Conservation (phyloP, 2,797 vertebrate genomes). For the Balearica regulorum region DNA sequence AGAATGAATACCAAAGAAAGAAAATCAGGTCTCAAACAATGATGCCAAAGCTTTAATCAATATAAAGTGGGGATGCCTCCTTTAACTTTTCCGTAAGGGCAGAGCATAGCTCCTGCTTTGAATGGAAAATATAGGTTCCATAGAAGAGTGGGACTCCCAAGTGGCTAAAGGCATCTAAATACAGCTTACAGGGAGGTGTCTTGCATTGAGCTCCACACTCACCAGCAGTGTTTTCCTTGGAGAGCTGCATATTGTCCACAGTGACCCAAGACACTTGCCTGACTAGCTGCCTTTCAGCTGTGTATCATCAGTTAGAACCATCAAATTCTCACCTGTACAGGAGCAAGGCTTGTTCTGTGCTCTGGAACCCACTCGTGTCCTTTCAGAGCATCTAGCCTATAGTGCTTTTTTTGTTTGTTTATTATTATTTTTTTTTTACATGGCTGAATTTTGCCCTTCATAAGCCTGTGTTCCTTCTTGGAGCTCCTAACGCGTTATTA, state of each 20-base stretch:
- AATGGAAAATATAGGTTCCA: not conserved
- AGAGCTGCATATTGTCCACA: not conserved
- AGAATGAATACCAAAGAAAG: not conserved
- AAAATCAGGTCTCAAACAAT: not conserved
- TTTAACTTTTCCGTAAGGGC: not conserved
- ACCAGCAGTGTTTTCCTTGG: not conserved
- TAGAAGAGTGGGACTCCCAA: not conserved
- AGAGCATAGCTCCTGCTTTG: not conserved
- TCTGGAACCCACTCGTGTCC: not conserved
- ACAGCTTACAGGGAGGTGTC: not conserved
- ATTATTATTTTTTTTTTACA: not conserved
- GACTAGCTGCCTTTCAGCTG: not conserved
- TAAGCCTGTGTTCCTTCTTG: not conserved
- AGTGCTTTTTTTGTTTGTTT: rapidly evolving
- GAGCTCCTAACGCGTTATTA: rapidly evolving
- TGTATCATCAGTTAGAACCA: not conserved
- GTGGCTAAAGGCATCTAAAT: not conserved
- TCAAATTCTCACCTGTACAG: not conserved
- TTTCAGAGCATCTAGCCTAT: not conserved
- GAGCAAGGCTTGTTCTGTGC: not conserved
- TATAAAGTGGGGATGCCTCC: not conserved
- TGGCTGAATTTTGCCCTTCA: not conserved
- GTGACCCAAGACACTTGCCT: not conserved
- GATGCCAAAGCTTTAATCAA: not conserved
- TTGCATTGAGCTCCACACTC: not conserved